phyloP scores from a whole-genome alignment of 2,888 invertebrate species.

The Leptopterna dolabrata region DNA sequence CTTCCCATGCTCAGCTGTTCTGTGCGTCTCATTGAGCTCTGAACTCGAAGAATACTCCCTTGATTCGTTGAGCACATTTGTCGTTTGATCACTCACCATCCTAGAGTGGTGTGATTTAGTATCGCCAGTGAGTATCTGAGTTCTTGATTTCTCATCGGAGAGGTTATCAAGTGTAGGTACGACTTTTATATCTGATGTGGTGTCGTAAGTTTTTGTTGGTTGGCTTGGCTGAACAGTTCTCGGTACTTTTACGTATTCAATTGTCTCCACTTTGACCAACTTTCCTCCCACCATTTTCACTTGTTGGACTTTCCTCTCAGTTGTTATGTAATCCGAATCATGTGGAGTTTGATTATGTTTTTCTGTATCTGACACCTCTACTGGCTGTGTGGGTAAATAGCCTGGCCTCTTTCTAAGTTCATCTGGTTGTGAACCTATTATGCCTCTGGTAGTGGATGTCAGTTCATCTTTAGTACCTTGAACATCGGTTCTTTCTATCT shows the following conservation, averaged over 20 bases:
- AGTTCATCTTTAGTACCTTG: not conserved
- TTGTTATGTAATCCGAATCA: not conserved
- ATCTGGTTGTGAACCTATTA: not conserved
- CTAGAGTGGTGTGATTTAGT: not conserved
- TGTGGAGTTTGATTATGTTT: not conserved
- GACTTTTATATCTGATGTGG: not conserved
- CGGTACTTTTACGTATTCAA: not conserved
- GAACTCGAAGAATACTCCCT: not conserved
- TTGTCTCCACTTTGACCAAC: constrained; percentile 54
- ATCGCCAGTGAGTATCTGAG: not conserved
- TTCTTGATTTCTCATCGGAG: not conserved
- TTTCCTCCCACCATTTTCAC: constrained; percentile 61
- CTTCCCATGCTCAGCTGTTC: not conserved
- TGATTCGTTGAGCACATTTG: not conserved
- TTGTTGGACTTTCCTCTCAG: constrained; percentile 23
- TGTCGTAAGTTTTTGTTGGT: not conserved
- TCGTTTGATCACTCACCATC: not conserved
- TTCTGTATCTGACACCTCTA: not conserved
- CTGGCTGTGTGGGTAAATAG: constrained; percentile 11
- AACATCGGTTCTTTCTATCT: not conserved
- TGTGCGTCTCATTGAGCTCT: not conserved
- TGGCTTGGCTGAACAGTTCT: not conserved
- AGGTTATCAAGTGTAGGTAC: not conserved
- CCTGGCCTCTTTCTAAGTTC: constrained; percentile 20
- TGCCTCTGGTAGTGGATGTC: not conserved